Base-by-base conservation (phyloP, 2,113 vertebrate genomes). In the Callionymus lyra region DNA sequence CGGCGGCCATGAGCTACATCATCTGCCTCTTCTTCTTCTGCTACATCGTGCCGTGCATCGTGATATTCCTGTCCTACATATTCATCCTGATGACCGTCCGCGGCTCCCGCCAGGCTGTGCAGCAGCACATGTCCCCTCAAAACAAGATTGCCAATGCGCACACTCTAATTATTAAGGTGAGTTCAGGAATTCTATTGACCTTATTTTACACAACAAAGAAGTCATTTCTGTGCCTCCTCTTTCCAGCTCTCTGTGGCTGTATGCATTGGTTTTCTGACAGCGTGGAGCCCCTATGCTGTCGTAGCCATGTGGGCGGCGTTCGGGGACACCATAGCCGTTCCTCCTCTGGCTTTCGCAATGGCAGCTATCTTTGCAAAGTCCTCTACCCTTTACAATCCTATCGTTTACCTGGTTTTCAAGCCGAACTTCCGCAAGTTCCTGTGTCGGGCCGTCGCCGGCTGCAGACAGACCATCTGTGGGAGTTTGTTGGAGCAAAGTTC, bases 211-310 rank as follows among this genome's bases (percentile, higher is more conserved):
- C 16, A 11, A 10, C 21, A 16, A 16, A 16, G n/a, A 27, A 13
- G 2, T 44, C 10, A 45, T 32, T 38, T 44, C 10, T 10, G 4
- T 47, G 12, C 41, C 54, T 12, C 63, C 12, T 47, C 39, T 59
- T 63, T 32, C 10, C 63, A 90, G 89, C 77, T 89, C 31, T 89
- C 88, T 0, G 1, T 87, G 18, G 83, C 89, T 0, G 87, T 90
- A 58, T 90, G 87, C 72, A 84, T 88, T 31, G 86, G 89, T 1
- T 89, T 89, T 55, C 80, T 90, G 63, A 77, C 77, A 31, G 88
- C 89, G 37, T 90, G 89, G 89, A 90, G 85, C 32, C 89, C 89
- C 11, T 89, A 89, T 1, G 87, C 88, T 0, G 15, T 89, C 1
- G 43, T 89, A 1, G 79, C 87, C 12, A 86, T 89, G 68, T 88